These are phyloP conservation scores for Aurelia aurita complex sp. Pacific DNA, from an alignment of 30 jellyfish, hydroid and myxozoan species.

Conservation along the genomic window DNA sequence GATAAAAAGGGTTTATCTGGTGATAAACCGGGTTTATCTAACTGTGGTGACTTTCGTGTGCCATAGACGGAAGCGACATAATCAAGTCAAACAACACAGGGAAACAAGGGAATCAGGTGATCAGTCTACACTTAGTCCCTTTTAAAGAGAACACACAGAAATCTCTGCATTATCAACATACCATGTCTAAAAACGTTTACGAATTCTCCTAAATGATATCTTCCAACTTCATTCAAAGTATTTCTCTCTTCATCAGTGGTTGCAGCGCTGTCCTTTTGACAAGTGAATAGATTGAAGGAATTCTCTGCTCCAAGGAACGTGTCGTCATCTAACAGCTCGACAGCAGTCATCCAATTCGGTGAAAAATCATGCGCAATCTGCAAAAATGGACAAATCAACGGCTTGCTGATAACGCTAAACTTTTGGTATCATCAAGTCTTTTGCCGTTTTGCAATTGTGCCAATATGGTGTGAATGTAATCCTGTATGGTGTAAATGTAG, in stretches of 20 bases:
- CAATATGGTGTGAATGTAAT: too few species aligned
- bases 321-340: conserved; percentile 94
- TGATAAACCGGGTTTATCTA: too few species aligned
- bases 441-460: too few species aligned
- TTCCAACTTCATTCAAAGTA: conserved; percentile 86
- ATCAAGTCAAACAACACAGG: background rate
- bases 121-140: background rate
- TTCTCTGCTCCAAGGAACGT: conserved; percentile 97
- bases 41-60: background rate
- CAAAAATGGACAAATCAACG: background rate
- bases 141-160: background rate
- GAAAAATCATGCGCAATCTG: conserved; percentile 98
- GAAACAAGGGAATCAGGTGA: background rate
- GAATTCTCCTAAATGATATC: conserved; percentile 95
- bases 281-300: conserved; percentile 85
- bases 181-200: conserved; percentile 98
- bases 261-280: conserved; percentile 98
- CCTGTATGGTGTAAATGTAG: too few species aligned
- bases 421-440: too few species aligned
- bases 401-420: too few species aligned
- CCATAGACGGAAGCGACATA: background rate
- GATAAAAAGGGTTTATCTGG: too few species aligned
- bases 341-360: conserved; percentile 99
- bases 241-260: conserved; percentile 93
- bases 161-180: conserved; percentile 3